A percentile compares a stretch with the other conserved stretches of the same genome.
Evolutionary conservation across 2,888 invertebrate species (phyloP).

Genomic region (Patella pellucida): DNA sequence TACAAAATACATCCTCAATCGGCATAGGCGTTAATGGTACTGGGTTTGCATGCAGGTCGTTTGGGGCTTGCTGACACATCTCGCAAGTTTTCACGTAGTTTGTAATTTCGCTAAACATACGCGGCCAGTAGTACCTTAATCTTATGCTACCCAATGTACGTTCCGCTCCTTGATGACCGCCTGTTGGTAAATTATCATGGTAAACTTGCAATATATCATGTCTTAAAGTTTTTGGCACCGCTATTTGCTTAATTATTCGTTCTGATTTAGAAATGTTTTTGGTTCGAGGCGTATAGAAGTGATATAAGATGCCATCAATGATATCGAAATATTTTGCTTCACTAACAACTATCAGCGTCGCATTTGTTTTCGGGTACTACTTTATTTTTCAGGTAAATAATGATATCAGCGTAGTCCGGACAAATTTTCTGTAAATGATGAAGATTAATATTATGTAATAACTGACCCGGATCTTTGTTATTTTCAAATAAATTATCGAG

Average conservation of each 20-base stretch:
- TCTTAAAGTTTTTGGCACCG: constrained; percentile 26
- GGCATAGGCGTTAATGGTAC: constrained; percentile 34
- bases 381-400: background rate
- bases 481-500: background rate
- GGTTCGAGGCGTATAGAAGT: constrained; percentile 20
- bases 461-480: background rate
- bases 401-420: background rate
- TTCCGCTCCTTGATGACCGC: constrained; percentile 25
- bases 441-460: background rate
- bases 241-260: background rate
- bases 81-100: constrained; percentile 28
- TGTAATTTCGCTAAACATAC: constrained; percentile 27
- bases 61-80: constrained; percentile 28
- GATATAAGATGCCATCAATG: constrained; percentile 15
- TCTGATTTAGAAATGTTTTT: constrained; percentile 12
- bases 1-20: constrained; percentile 16
- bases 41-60: constrained; percentile 14
- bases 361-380: background rate
- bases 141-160: constrained; percentile 18
- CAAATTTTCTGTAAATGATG: constrained; percentile 22
- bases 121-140: constrained; percentile 27
- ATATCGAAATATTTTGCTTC: background rate
- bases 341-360: background rate
- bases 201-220: constrained; percentile 26
- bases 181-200: constrained; percentile 22